A percentile compares a stretch with the other conserved stretches of the same genome.
Conservation (phyloP, 1,140 invertebrate genomes). For the Leptinotarsa texana region DNA sequence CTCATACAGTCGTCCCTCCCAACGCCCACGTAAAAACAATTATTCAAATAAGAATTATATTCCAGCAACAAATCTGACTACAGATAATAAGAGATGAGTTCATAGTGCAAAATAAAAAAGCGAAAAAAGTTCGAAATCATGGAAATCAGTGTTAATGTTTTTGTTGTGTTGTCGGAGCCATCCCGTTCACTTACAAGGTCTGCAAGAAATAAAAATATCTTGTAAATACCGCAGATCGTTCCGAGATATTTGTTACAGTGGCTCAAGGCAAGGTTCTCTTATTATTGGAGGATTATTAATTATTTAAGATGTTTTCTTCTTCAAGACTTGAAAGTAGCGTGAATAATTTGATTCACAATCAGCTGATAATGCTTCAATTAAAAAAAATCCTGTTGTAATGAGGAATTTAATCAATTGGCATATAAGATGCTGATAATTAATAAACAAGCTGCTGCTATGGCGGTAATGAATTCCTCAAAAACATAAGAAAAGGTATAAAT, state of each 20-base stretch:
- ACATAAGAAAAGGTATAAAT: no score
- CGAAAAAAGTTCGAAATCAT: not conserved
- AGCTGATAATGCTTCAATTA: not conserved
- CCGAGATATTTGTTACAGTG: not conserved
- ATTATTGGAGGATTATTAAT: slow-evolving; percentile 1
- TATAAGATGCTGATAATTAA: no score
- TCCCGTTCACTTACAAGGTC: slow-evolving; percentile 2
- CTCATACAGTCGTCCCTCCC: not conserved
- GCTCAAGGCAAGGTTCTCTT: slow-evolving; percentile 2
- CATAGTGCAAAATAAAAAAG: slow-evolving; percentile 6
- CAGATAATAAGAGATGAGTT: not conserved
- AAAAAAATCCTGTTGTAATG: no score
- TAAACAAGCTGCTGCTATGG: no score
- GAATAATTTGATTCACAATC: not conserved
- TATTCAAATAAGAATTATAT: slow-evolving; percentile 4
- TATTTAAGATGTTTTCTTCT: not conserved
- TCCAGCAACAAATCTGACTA: not conserved
- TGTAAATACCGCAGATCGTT: slow-evolving; percentile 1
- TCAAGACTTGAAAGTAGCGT: not conserved
- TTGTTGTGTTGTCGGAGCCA: not conserved
- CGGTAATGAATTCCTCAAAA: no score
- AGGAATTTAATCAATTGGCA: no score
- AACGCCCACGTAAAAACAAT: not conserved
- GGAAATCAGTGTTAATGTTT: not conserved
- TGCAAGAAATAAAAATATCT: slow-evolving; percentile 4